Evolutionary conservation across 2,888 invertebrate genomes (phyloP).

Genomic region (Isoperla grammatica): DNA sequence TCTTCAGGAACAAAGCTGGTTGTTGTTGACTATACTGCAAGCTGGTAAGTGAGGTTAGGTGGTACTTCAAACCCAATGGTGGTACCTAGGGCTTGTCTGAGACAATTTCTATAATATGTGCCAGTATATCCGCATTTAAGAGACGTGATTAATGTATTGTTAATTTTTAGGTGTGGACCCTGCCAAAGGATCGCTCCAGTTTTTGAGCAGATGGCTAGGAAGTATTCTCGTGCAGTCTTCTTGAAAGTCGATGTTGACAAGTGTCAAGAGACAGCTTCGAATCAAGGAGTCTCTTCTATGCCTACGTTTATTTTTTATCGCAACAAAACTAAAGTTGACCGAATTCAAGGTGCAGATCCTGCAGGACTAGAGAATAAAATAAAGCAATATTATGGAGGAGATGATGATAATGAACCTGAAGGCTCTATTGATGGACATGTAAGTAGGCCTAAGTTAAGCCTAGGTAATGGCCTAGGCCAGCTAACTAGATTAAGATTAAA

Average conservation of each 20-base stretch:
- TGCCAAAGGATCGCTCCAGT: constrained; percentile 91
- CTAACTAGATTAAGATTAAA: too few species aligned
- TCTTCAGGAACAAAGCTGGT: constrained; percentile 82
- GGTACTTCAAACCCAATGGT: neutral
- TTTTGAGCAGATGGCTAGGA: constrained; percentile 80
- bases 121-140: constrained; percentile 23
- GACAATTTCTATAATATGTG: constrained; percentile 18
- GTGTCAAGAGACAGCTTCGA: constrained; percentile 81
- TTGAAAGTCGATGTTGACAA: constrained; percentile 93
- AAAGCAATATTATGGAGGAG: constrained; percentile 71
- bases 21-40: constrained; percentile 91
- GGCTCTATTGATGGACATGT: constrained; percentile 73
- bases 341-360: constrained; percentile 84
- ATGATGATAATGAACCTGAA: constrained; percentile 52
- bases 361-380: constrained; percentile 80
- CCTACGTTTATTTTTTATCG: constrained; percentile 96
- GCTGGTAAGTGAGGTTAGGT: constrained; percentile 60
- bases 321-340: constrained; percentile 80
- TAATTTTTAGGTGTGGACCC: constrained; percentile 81
- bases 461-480: too few species aligned
- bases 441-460: constrained; percentile 40
- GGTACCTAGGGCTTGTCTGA: too few species aligned
- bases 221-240: constrained; percentile 85
- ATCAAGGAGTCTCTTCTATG: constrained; percentile 91
- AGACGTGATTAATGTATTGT: constrained; percentile 7